Conservation (phyloP, 2,113 vertebrate genomes). For the Myxocyprinus asiaticus region DNA sequence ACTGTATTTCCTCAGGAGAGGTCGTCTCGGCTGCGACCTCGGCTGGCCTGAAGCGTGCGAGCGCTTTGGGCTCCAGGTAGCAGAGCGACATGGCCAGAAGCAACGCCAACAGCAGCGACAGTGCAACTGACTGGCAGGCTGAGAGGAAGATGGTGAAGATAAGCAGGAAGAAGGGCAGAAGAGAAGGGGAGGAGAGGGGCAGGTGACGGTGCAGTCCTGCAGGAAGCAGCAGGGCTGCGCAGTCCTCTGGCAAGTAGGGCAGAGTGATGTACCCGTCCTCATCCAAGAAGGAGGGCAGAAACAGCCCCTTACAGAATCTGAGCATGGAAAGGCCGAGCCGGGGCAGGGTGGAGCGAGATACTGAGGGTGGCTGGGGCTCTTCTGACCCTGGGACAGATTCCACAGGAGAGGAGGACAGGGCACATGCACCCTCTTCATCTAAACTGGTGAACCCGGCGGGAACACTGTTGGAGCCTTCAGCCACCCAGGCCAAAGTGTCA, state of each 20-base stretch:
- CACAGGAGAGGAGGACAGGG: background rate
- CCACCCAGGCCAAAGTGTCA: background rate
- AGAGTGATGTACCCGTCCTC: slow-evolving; percentile 77
- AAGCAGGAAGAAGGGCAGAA: slow-evolving; percentile 85
- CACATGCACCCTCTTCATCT: background rate
- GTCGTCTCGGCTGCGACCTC: background rate
- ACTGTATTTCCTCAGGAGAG: slow-evolving; percentile 79
- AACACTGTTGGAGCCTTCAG: background rate
- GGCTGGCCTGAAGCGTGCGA: slow-evolving; percentile 37
- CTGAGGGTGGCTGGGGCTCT: slow-evolving; percentile 3
- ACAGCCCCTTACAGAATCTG: slow-evolving; percentile 66
- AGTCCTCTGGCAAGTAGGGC: slow-evolving; percentile 80
- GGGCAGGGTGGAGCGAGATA: background rate
- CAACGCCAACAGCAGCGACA: slow-evolving; percentile 86
- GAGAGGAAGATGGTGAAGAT: slow-evolving; percentile 88
- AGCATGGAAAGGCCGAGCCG: slow-evolving; percentile 61
- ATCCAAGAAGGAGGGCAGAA: slow-evolving; percentile 75
- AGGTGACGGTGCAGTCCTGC: slow-evolving; percentile 71
- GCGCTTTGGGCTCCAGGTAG: slow-evolving; percentile 85
- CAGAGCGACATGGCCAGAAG: slow-evolving; percentile 91
- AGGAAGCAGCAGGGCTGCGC: slow-evolving; percentile 75
- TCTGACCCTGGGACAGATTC: background rate
- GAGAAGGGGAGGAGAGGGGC: slow-evolving; percentile 77
- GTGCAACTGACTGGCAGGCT: slow-evolving; percentile 86
- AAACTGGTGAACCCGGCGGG: too few relatives aligned